phyloP scores from a whole-genome alignment of 2,113 vertebrate genomes.

The Tapirus terrestris region DNA sequence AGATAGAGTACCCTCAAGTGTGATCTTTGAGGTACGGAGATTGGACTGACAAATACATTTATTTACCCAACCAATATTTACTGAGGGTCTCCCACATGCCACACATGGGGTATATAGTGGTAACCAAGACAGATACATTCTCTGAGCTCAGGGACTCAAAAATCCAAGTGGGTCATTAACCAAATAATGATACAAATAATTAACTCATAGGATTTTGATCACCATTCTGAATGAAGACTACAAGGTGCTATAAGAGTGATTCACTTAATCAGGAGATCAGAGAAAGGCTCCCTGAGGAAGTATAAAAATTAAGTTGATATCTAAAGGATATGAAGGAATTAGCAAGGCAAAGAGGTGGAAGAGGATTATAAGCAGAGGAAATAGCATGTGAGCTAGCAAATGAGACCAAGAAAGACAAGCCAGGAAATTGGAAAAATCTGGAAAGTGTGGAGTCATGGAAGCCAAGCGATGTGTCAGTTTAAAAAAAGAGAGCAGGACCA shows the following conservation, averaged over 20 bases:
- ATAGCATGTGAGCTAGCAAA: background rate
- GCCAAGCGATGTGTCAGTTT: background rate
- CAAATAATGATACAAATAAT: background rate
- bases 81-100: background rate
- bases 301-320: background rate
- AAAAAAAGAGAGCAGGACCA: background rate
- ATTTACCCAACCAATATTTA: background rate
- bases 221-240: background rate
- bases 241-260: background rate
- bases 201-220: background rate
- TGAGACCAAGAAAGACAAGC: background rate
- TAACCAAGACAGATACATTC: background rate
- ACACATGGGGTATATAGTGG: background rate
- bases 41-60: background rate
- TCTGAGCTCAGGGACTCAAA: background rate
- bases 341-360: slow-evolving; percentile 1
- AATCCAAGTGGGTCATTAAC: background rate
- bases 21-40: background rate
- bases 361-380: background rate
- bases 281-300: background rate
- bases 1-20: background rate
- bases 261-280: background rate
- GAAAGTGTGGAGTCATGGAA: background rate
- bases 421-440: background rate
- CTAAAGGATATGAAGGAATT: background rate